Evolutionary conservation across 2,797 vertebrate species (phyloP).

Genomic region (Mionectes olivaceus): DNA sequence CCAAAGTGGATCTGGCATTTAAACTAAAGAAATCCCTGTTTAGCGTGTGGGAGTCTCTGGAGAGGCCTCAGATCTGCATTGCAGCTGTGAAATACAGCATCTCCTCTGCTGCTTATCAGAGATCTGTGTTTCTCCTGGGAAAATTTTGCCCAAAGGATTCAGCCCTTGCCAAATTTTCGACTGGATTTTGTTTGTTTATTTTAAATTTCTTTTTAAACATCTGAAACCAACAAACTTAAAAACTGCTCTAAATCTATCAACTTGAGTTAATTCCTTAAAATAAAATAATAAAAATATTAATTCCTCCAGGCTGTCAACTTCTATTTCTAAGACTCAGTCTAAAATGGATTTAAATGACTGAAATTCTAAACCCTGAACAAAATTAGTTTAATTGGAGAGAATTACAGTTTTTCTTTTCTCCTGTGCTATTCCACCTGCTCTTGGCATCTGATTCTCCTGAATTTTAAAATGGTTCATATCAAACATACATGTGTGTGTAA

Average conservation of each 20-base stretch:
- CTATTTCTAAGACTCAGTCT: conserved; percentile 9
- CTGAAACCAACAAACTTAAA: conserved; percentile 50
- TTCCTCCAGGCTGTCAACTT: conserved; percentile 19
- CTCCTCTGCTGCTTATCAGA: conserved; percentile 30
- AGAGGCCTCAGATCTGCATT: conserved; percentile 46
- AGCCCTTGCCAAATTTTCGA: conserved; percentile 41
- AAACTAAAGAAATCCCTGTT: conserved; percentile 48
- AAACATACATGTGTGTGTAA: background rate
- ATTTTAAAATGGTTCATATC: background rate
- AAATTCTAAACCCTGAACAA: conserved; percentile 26
- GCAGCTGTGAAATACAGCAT: conserved; percentile 35
- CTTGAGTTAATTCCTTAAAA: conserved; percentile 50
- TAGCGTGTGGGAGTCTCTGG: conserved; percentile 8
- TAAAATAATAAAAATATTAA: conserved; percentile 1
- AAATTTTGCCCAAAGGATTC: conserved; percentile 56
- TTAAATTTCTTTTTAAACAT: conserved; percentile 61
- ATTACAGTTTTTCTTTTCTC: background rate
- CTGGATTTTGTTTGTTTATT: conserved; percentile 67
- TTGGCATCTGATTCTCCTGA: background rate
- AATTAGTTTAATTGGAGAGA: background rate
- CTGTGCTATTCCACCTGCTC: background rate
- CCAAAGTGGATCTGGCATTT: conserved; percentile 40
- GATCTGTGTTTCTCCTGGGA: conserved; percentile 48
- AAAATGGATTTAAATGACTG: conserved; percentile 8
- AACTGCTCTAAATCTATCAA: conserved; percentile 45